phyloP scores from a whole-genome alignment of 2,113 vertebrate genomes.

The Microcebus murinus region DNA sequence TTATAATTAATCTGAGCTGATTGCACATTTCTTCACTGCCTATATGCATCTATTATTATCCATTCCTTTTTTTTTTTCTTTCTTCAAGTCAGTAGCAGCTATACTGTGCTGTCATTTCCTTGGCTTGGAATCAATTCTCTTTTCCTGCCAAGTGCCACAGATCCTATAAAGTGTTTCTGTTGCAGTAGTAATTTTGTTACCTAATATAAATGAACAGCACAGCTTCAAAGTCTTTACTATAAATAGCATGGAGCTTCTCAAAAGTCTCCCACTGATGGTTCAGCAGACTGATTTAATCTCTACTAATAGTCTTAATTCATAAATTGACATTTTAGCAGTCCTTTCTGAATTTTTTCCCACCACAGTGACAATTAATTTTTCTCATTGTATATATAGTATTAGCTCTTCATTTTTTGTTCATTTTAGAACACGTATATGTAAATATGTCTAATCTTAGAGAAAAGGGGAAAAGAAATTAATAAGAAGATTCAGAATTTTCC shows the following conservation, averaged over 20 bases:
- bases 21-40: neutral
- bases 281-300: constrained; percentile 80
- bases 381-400: constrained; percentile 14
- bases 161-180: constrained; percentile 84
- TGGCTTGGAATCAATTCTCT: constrained; percentile 82
- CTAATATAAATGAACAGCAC: constrained; percentile 78
- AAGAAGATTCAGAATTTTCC: neutral
- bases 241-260: constrained; percentile 84
- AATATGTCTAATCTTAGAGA: neutral
- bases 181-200: constrained; percentile 84
- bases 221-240: constrained; percentile 80
- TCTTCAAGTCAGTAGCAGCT: constrained; percentile 47
- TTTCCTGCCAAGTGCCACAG: constrained; percentile 77
- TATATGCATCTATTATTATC: constrained; percentile 26
- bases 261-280: constrained; percentile 77
- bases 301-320: constrained; percentile 80
- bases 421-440: neutral
- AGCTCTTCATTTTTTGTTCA: neutral
- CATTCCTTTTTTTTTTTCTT: constrained; percentile 27
- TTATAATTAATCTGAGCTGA: constrained; percentile 62
- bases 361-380: constrained; percentile 49
- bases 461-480: neutral
- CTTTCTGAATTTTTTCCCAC: constrained; percentile 58
- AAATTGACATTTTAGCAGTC: constrained; percentile 60
- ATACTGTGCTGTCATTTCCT: constrained; percentile 72